A percentile compares a stretch with the other conserved stretches of the same genome.
phyloP scores from a whole-genome alignment of 2,888 invertebrate species.

The Tetranychus truncatus region DNA sequence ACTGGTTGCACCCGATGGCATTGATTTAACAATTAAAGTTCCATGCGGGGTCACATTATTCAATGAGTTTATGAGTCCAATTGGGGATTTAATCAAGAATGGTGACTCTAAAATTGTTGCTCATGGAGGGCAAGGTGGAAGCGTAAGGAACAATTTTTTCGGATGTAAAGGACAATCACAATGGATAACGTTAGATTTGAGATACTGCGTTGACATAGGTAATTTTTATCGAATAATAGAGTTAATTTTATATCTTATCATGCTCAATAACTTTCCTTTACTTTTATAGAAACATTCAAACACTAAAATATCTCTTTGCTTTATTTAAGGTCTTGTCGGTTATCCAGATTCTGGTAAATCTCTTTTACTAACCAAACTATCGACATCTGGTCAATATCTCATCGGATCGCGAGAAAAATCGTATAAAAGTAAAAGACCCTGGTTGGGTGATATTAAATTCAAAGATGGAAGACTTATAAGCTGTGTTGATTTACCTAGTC shows the following conservation, averaged over 20 bases:
- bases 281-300: too few species aligned
- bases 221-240: background rate
- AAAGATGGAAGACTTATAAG: constrained; percentile 49
- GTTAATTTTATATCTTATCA: background rate
- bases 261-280: background rate
- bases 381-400: constrained; percentile 45
- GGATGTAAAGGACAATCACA: constrained; percentile 55
- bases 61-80: constrained; percentile 40
- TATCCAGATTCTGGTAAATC: constrained; percentile 97
- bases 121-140: constrained; percentile 65
- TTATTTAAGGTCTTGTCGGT: constrained; percentile 45
- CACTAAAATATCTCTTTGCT: too few species aligned
- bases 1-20: constrained; percentile 58
- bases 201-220: constrained; percentile 82
- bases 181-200: constrained; percentile 57
- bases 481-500: constrained; percentile 81
- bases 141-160: constrained; percentile 50
- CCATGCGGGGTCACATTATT: constrained; percentile 61
- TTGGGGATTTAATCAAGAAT: constrained; percentile 54
- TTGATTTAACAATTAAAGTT: constrained; percentile 45
- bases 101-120: constrained; percentile 51
- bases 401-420: background rate
- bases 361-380: constrained; percentile 61
- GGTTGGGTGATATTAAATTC: constrained; percentile 60
- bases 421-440: constrained; percentile 38